Evolutionary conservation across 2,797 vertebrate species (phyloP), one percentile per base, ranked within the genome.

Genomic region (Pangasius krempfi): DNA sequence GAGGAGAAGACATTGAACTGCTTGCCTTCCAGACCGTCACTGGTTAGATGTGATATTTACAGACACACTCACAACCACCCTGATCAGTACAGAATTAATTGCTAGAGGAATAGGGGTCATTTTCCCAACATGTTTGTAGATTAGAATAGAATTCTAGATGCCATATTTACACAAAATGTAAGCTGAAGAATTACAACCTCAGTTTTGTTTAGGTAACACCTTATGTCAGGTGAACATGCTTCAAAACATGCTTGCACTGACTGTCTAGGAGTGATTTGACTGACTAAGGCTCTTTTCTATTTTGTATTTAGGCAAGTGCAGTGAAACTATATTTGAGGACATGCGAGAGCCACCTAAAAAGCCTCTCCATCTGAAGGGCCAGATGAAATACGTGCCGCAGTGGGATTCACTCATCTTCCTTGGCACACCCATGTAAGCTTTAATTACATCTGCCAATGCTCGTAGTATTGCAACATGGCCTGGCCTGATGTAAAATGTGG

Each of bases 341-440:
- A 95, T 96, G 95, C 83, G 94, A 52, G 95, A 97, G 84, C 96
- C 95, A 27, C 92, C 94, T 0, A 96, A 96, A 93, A 96, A 97
- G 86, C 95, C 96, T 25, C 95, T 96, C 16, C 96, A 96, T 88
- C 94, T 97, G 87, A 97, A 96, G 73, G 96, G 96, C 40, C 96
- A 97, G 91, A 96, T 97, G 96, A 97, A 96, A 86, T 96, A 96
- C 0, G 95, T 96, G 80, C 85, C 88, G 20, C 85, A 89, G 91
- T 96, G 96, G 96, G 94, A 97, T 93, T 96, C 96, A 0, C 96
- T 96, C 91, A 96, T 96, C 93, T 95, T 97, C 93, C 91, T 96
- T 33, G 95, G 95, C 73, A 96, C 95, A 0, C 95, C 96, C 68
- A 96, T 96, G 96, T 97, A 95, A 96, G 94, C 18, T 30, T 44